Evolutionary conservation across 2,797 vertebrate genomes (phyloP), one percentile per base, ranked within the genome.

Genomic region (Vespertilio murinus): DNA sequence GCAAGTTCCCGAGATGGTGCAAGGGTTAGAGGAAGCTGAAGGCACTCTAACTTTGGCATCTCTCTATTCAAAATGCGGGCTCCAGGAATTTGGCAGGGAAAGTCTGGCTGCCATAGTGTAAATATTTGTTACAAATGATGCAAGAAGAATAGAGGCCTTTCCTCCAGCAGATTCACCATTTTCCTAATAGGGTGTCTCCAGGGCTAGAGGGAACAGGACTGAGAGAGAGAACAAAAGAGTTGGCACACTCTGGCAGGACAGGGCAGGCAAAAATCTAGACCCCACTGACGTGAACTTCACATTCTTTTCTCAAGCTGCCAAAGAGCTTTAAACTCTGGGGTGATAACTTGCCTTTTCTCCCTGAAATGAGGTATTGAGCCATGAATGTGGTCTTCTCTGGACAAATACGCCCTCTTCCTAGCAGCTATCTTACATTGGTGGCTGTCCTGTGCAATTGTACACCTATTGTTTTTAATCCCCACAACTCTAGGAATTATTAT

Each of bases 71-170:
- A 64, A 83, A 54, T 52, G 92, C 90, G 10, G 16, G 91, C 88
- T 82, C 61, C 38, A 2, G 45, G 70, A 94, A 88, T 52, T 93
- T 95, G 93, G 94, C 93, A 90, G 85, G 4, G 16, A 11, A 23
- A 45, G 49, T 45, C 73, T 82, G 81, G 93, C 69, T 91, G 83
- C 87, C 94, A 45, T 47, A 5, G 8, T 22, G 49, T 30, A 13
- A 23, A 1, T 85, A 56, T 93, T 74, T 90, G 69, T 85, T 75
- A 71, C 49, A 96, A 96, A 94, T 93, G 81, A 92, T 54, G 20
- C 69, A 88, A 85, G 91, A 92, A 92, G 82, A 71, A 95, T 25
- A 82, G 91, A 88, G 61, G 40, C 38, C 12, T 93, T 70, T 80
- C 65, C 83, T 92, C 54, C 77, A 95, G 91, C 49, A 85, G 84